A percentile compares a stretch with the other conserved stretches of the same genome.
phyloP scores from a whole-genome alignment of 2,888 invertebrate species.

The Onchidella celtica region DNA sequence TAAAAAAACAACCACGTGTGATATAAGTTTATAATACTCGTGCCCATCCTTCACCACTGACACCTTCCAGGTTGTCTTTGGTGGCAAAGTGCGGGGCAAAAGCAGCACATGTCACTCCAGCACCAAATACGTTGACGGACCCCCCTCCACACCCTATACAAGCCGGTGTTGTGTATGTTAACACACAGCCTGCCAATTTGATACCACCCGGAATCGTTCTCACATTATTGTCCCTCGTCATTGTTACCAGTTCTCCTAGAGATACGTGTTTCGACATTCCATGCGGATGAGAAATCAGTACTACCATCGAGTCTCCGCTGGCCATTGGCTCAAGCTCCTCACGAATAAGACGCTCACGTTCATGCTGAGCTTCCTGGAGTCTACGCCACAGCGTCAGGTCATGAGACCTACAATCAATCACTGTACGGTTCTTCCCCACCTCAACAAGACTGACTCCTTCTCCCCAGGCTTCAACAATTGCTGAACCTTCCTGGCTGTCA shows the following conservation, averaged over 20 bases:
- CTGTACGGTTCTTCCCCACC: conserved; percentile 2
- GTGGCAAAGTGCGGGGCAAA: conserved; percentile 29
- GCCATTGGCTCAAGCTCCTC: background rate
- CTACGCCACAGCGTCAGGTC: conserved; percentile 9
- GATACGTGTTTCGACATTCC: conserved; percentile 23
- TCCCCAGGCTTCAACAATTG: background rate
- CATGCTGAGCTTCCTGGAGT: background rate
- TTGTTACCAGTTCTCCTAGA: background rate
- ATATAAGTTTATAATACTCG: too few relatives aligned
- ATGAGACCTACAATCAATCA: conserved; percentile 28
- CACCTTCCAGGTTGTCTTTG: background rate
- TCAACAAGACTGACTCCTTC: conserved; percentile 8
- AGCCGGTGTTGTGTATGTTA: conserved; percentile 14
- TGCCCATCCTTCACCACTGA: conserved; percentile 29
- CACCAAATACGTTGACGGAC: conserved; percentile 8
- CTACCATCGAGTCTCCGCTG: conserved; percentile 12
- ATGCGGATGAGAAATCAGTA: conserved; percentile 27
- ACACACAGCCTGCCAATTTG: conserved; percentile 15
- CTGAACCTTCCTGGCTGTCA: background rate
- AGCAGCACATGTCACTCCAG: conserved; percentile 11
- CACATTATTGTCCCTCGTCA: background rate
- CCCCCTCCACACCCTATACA: conserved; percentile 32
- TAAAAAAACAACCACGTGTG: too few relatives aligned
- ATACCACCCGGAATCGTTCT: conserved; percentile 9
- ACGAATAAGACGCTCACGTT: conserved; percentile 1